Conservation (phyloP, 2,113 vertebrate genomes). For the Chionomys nivalis region DNA sequence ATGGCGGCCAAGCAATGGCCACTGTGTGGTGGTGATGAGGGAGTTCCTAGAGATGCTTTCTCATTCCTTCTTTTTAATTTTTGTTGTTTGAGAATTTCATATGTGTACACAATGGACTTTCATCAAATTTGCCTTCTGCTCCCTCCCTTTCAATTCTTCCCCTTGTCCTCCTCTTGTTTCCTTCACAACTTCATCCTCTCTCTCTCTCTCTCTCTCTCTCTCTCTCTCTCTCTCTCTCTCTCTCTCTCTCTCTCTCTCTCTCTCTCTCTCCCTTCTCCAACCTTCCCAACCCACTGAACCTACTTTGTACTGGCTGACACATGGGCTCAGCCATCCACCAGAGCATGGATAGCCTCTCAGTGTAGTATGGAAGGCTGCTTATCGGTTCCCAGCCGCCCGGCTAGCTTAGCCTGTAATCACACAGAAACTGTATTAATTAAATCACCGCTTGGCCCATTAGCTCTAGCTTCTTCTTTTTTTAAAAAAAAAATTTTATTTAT, state of each 20-base stretch:
- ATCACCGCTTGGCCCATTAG: too few species aligned
- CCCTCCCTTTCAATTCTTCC: not conserved
- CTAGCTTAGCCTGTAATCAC: too few species aligned
- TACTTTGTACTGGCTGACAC: not conserved
- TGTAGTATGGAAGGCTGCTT: too few species aligned
- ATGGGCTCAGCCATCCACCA: not conserved
- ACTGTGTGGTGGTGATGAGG: rapidly evolving
- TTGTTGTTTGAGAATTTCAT: not conserved
- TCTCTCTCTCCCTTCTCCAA: not conserved
- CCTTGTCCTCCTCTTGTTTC: not conserved
- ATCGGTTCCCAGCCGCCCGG: too few species aligned
- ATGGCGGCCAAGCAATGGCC: not conserved
- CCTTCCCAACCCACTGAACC: not conserved
- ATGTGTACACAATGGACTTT: not conserved
- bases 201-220: not conserved
- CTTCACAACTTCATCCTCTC: not conserved
- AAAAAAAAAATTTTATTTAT: too few species aligned
- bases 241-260: not conserved
- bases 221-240: too few species aligned
- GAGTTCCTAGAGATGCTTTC: not conserved
- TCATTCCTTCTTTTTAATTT: not conserved
- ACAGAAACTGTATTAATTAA: too few species aligned
- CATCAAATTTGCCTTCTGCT: not conserved
- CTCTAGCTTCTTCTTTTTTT: too few species aligned
- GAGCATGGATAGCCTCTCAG: not conserved